A percentile compares a stretch with the other conserved stretches of the same genome.
phyloP scores from a whole-genome alignment of 2,888 invertebrate species.

The Polymixis lichenea region DNA sequence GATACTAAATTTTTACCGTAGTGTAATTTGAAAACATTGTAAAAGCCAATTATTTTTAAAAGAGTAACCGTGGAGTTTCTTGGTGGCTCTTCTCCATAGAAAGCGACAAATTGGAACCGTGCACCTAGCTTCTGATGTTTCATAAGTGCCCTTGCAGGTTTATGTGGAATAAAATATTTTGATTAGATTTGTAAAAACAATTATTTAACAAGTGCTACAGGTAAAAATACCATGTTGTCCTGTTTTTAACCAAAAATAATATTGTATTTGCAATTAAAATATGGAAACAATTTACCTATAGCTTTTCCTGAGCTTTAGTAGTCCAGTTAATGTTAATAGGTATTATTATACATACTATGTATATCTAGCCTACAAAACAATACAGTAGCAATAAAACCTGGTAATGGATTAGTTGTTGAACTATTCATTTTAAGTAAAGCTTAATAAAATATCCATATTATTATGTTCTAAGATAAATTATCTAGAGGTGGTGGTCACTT shows the following conservation, averaged over 20 bases:
- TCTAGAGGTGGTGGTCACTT: background rate
- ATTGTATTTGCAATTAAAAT: background rate
- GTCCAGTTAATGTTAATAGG: background rate
- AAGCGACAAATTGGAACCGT: no score
- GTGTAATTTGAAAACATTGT: no score
- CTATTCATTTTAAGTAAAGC: background rate
- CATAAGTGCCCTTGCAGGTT: no score
- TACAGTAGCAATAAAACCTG: background rate
- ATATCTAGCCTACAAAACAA: background rate
- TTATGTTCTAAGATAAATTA: background rate
- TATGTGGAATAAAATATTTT: no score
- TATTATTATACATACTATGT: background rate
- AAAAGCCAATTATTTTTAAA: no score
- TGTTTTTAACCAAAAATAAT: background rate
- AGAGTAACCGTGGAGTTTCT: no score
- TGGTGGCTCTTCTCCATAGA: no score
- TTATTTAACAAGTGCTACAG: no score
- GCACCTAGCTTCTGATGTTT: no score
- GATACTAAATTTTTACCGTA: no score
- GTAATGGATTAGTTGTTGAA: constrained; percentile 1
- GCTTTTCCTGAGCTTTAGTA: background rate
- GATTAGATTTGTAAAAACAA: no score
- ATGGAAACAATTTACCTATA: background rate
- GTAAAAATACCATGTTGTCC: background rate
- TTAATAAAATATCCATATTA: background rate